phyloP scores from a whole-genome alignment of 1,140 invertebrate species.

The Drosophila oshimai region DNA sequence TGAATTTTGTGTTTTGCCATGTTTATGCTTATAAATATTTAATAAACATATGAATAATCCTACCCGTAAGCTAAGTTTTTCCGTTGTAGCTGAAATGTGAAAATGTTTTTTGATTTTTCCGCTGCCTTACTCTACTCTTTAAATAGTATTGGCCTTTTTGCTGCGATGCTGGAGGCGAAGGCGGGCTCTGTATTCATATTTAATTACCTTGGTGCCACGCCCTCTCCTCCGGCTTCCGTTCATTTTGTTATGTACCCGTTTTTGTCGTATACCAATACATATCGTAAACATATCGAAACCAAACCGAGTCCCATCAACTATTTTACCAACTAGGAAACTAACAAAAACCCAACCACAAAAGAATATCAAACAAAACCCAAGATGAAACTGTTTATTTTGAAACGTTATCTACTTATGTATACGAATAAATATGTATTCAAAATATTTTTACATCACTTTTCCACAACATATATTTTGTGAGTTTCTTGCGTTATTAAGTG shows the following conservation, averaged over 20 bases:
- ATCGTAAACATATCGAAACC: slow-evolving; percentile 58
- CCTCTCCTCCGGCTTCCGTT: slow-evolving; percentile 5
- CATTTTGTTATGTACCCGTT: slow-evolving; percentile 52
- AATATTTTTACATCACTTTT: slow-evolving; percentile 70
- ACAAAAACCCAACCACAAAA: slow-evolving; percentile 37
- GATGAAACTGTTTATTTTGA: slow-evolving; percentile 55
- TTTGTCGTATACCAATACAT: slow-evolving; percentile 53
- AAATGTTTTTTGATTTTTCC: slow-evolving; percentile 48
- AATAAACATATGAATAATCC: slow-evolving; percentile 54
- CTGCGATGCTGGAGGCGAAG: slow-evolving; percentile 17
- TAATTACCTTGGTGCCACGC: slow-evolving; percentile 3
- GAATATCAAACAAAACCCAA: slow-evolving; percentile 33
- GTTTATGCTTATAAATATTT: slow-evolving; percentile 51
- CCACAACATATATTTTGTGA: slow-evolving; percentile 58
- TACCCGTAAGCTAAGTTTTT: slow-evolving; percentile 62
- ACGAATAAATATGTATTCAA: slow-evolving; percentile 47
- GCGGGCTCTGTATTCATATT: not conserved
- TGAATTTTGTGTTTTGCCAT: slow-evolving; percentile 61
- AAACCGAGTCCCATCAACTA: slow-evolving; percentile 43
- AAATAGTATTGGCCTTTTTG: slow-evolving; percentile 47
- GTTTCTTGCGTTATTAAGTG: slow-evolving; percentile 63
- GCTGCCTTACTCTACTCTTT: slow-evolving; percentile 15
- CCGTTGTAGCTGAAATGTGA: slow-evolving; percentile 78
- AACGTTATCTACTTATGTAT: slow-evolving; percentile 56
- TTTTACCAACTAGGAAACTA: slow-evolving; percentile 56